These are phyloP conservation scores for Marisa cornuarietis DNA, from an alignment of 1,140 invertebrate species.

Conservation along the genomic window DNA sequence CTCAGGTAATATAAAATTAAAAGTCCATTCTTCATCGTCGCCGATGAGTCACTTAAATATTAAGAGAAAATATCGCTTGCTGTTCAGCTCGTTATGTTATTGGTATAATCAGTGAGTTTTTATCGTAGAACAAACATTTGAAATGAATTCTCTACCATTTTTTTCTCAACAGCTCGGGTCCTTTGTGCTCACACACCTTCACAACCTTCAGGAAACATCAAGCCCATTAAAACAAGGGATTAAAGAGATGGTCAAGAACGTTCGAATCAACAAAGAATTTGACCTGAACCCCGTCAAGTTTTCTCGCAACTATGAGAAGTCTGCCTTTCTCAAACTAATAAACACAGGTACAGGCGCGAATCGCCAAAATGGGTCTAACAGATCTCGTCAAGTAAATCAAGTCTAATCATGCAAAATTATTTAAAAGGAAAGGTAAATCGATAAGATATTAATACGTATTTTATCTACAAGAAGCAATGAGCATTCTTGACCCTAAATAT, in stretches of 20 bases:
- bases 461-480: no score
- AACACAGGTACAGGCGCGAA: constrained; percentile 41
- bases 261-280: constrained; percentile 76
- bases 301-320: constrained; percentile 82
- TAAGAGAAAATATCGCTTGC: not conserved
- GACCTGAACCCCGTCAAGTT: constrained; percentile 85
- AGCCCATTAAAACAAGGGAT: constrained; percentile 84
- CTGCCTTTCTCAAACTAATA: constrained; percentile 52
- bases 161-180: constrained; percentile 76
- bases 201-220: constrained; percentile 84
- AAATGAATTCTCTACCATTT: not conserved
- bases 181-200: constrained; percentile 92
- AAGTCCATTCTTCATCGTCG: no score
- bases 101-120: no score
- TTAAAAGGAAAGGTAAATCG: no score
- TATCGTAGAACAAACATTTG: not conserved
- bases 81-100: no score
- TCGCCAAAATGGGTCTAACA: not conserved
- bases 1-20: constrained; percentile 23
- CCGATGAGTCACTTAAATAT: not conserved
- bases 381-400: not conserved
- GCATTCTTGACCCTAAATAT: no score
- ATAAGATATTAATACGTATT: no score
- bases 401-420: not conserved
- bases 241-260: constrained; percentile 79